These are phyloP conservation scores for Dolichallabes microphthalmus DNA, from an alignment of 2,113 vertebrate species.

Conservation along the genomic window DNA sequence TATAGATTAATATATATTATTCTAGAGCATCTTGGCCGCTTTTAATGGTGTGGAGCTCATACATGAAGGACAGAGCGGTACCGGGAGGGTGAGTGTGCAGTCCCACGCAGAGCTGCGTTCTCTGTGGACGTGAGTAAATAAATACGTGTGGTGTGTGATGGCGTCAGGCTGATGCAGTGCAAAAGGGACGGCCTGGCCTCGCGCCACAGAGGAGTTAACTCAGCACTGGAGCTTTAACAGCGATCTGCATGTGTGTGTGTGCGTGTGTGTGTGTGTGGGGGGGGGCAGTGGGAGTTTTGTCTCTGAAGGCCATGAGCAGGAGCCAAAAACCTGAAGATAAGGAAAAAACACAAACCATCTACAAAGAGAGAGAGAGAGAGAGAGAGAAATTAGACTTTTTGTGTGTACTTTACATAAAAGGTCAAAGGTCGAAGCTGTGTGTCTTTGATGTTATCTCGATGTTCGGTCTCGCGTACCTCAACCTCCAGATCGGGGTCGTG, in stretches of 20 bases:
- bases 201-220: background rate
- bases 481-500: background rate
- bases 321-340: constrained; percentile 28
- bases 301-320: constrained; percentile 6
- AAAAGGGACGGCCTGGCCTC: background rate
- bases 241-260: background rate
- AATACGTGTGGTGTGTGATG: background rate
- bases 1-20: too few relatives aligned
- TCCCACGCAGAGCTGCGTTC: background rate
- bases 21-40: background rate
- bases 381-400: too few relatives aligned
- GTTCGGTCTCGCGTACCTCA: background rate
- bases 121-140: background rate
- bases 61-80: background rate
- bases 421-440: constrained; percentile 6
- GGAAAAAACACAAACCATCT: background rate
- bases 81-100: background rate
- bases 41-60: background rate
- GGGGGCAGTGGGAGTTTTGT: constrained; percentile 23
- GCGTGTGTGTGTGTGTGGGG: constrained; percentile 27
- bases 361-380: background rate
- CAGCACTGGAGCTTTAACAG: background rate
- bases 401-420: background rate
- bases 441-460: constrained; percentile 9
- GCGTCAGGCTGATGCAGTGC: background rate